phyloP scores from a whole-genome alignment of 2,888 invertebrate genomes.

The Euzetes globulus region DNA sequence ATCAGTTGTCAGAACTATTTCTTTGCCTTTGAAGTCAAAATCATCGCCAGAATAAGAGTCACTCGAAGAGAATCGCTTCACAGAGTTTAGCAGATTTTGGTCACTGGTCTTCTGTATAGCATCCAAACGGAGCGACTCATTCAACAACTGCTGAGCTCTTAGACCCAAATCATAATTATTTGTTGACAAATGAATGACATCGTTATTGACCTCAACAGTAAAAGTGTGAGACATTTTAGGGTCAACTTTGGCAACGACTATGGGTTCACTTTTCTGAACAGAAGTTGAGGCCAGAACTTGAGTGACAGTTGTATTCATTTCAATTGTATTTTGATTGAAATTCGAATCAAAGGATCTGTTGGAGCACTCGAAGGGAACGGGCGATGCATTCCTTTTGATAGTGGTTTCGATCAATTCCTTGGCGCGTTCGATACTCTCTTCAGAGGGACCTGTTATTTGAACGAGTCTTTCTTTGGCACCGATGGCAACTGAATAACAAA shows the following conservation, averaged over 20 bases:
- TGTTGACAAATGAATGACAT: slow-evolving; percentile 12
- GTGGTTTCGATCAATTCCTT: slow-evolving; percentile 91
- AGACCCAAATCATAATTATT: neutral
- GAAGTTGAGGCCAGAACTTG: neutral
- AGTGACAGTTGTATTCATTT: neutral
- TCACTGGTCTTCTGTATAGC: too few species aligned
- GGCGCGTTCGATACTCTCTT: slow-evolving; percentile 87
- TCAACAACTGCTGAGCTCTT: neutral
- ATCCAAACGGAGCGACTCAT: too few species aligned
- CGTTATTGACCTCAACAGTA: neutral
- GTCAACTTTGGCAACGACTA: neutral
- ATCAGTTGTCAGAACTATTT: too few species aligned
- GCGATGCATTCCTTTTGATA: slow-evolving; percentile 87
- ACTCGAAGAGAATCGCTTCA: too few species aligned
- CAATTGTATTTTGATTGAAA: neutral
- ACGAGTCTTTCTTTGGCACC: slow-evolving; percentile 90
- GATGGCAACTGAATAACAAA: slow-evolving; percentile 67
- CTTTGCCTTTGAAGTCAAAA: neutral
- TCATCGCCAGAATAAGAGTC: too few species aligned
- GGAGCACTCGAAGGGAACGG: slow-evolving; percentile 52
- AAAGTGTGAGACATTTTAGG: neutral
- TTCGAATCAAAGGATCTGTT: neutral
- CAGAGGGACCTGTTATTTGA: slow-evolving; percentile 87
- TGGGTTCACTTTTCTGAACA: neutral
- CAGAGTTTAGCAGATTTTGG: neutral